phyloP scores from a whole-genome alignment of 2,797 vertebrate genomes.

The Knipowitschia caucasica region DNA sequence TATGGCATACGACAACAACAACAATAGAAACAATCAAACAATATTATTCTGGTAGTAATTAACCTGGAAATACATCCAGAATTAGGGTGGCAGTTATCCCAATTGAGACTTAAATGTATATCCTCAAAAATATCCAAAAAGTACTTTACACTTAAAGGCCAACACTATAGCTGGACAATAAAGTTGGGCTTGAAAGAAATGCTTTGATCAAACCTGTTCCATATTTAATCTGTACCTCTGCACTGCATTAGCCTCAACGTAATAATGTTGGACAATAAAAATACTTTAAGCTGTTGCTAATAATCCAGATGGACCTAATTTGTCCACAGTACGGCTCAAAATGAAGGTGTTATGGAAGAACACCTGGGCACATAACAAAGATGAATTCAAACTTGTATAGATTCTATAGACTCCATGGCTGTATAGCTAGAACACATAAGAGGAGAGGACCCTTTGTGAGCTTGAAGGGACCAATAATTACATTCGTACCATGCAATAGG shows the following conservation, averaged over 20 bases:
- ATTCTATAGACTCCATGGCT: conserved; percentile 43
- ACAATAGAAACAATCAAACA: too few relatives aligned
- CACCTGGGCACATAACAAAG: conserved; percentile 36
- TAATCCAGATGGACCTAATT: conserved; percentile 28
- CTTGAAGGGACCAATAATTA: conserved; percentile 71
- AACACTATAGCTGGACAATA: background rate
- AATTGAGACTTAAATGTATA: too few relatives aligned
- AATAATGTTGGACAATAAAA: background rate
- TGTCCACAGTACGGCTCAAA: conserved; percentile 16
- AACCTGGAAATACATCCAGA: too few relatives aligned
- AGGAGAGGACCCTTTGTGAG: conserved; percentile 49
- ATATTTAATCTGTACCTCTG: background rate
- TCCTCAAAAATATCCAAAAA: background rate
- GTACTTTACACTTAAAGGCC: background rate
- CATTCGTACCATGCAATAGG: conserved; percentile 57
- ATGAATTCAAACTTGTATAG: conserved; percentile 26
- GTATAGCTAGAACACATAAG: conserved; percentile 24
- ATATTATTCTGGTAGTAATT: too few relatives aligned
- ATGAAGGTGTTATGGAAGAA: conserved; percentile 16
- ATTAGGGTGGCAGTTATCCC: too few relatives aligned
- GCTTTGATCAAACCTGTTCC: background rate
- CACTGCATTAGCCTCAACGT: background rate
- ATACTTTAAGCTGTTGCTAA: conserved; percentile 17
- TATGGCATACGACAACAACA: too few relatives aligned
- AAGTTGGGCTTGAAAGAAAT: background rate